These are phyloP conservation scores for Noctua comes DNA, from an alignment of 2,888 invertebrate species.

Conservation along the genomic window DNA sequence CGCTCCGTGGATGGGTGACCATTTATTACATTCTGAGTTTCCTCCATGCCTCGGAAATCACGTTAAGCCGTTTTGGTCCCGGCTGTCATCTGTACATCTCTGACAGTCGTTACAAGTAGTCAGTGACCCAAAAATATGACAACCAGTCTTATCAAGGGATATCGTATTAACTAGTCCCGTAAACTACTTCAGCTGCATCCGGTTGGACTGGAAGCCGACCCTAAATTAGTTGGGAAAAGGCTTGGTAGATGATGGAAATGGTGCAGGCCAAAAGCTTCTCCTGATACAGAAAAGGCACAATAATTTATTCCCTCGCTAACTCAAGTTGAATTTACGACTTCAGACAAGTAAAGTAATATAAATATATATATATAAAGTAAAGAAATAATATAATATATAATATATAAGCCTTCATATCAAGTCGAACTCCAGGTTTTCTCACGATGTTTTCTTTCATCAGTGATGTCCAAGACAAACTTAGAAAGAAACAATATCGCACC, in stretches of 20 bases:
- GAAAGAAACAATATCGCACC: background rate
- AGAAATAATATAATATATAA: too few species aligned
- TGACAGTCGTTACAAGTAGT: too few species aligned
- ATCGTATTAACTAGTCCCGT: too few species aligned
- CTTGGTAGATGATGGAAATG: background rate
- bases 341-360: too few species aligned
- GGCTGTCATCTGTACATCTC: too few species aligned
- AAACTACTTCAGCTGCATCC: background rate
- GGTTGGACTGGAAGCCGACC: background rate
- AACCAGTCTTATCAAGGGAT: too few species aligned
- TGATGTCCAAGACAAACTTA: background rate
- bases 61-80: background rate
- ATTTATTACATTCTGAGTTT: too few species aligned
- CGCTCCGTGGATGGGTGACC: background rate
- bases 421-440: background rate
- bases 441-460: background rate
- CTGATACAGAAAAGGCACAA: background rate
- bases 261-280: background rate
- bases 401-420: too few species aligned
- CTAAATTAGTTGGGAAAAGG: background rate
- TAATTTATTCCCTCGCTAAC: background rate
- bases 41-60: background rate
- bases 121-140: too few species aligned
- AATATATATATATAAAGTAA: too few species aligned
- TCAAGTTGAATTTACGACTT: background rate